phyloP scores from a whole-genome alignment of 2,113 vertebrate genomes.

The Vulpes ferrilata region DNA sequence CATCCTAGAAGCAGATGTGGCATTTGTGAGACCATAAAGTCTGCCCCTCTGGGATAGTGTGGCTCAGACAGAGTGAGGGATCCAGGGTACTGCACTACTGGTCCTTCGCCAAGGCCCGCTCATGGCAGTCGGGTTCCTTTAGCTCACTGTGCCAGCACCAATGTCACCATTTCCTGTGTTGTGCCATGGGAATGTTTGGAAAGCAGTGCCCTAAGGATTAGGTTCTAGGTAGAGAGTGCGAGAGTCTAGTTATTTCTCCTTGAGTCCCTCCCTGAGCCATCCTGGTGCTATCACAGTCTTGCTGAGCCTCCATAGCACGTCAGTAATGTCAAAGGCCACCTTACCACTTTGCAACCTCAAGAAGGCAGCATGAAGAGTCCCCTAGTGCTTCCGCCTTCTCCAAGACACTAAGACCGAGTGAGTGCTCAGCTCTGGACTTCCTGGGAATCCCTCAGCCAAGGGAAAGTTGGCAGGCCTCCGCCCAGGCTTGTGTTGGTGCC shows the following conservation, averaged over 20 bases:
- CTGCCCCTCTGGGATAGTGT: not conserved
- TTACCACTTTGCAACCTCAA: not conserved
- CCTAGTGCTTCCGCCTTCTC: not conserved
- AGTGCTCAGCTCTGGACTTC: not conserved
- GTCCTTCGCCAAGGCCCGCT: not conserved
- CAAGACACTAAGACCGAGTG: not conserved
- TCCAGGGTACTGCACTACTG: not conserved
- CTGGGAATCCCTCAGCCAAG: not conserved
- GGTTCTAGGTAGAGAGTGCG: not conserved
- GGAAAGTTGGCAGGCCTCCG: not conserved
- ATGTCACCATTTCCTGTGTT: not conserved
- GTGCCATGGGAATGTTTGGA: not conserved
- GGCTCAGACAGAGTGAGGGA: not conserved
- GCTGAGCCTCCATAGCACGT: not conserved
- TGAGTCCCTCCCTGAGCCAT: not conserved
- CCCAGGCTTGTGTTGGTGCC: not conserved
- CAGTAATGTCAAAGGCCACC: not conserved
- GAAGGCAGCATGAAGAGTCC: not conserved
- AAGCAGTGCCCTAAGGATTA: not conserved
- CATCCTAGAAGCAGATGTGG: not conserved
- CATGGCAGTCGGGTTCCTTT: not conserved
- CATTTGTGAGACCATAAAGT: not conserved
- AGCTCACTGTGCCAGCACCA: not conserved
- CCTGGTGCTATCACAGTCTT: not conserved
- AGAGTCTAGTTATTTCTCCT: not conserved